Evolutionary conservation across 2,113 vertebrate species (phyloP), one percentile per base, ranked within the genome.

Genomic region (Channa argus): DNA sequence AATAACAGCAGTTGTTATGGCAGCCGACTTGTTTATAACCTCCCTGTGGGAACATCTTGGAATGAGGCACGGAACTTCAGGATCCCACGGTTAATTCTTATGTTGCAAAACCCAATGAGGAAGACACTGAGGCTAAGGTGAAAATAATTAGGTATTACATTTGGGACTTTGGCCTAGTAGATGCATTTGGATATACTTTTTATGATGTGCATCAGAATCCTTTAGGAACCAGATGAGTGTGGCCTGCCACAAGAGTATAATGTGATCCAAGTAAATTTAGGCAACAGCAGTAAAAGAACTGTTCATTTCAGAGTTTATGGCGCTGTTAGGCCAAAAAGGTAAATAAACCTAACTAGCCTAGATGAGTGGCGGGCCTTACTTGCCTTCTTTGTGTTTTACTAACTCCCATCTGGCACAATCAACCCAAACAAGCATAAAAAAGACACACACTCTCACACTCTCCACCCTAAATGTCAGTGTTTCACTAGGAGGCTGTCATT

Each of bases 1-100:
- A 92, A 80, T 63, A 93, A 83, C 75, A 83, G 24, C 12, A 8
- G 90, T 92, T 75, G 81, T 84, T 84, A 91, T 88, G 71, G 88
- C 89, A 89, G 86, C 87, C 1, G 52, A 58, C 76, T 85, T 89
- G 89, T 93, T 92, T 90, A 86, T 66, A 72, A 49, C 81, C 74
- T 90, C 85, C 78, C 86, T 67, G 75, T 82, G 85, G 80, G 85
- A 82, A 77, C 51, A 7, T 59, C 11, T 49, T 65, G 69, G 80
- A 73, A 63, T 49, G 80, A 82, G 59, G 37, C 64, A n/a, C 6
- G 4, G 63, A 39, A 61, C 34, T 69, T 51, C 44, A 37, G 71
- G 79, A 76, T 68, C 62, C 60, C 49, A 49, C 38, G 44, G 52
- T 62, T 82, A 60, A 79, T 80, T 74, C 63, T 67, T 43, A 51